Evolutionary conservation across 2,888 invertebrate species (phyloP).

Genomic region (Drosophila stalkeri): DNA sequence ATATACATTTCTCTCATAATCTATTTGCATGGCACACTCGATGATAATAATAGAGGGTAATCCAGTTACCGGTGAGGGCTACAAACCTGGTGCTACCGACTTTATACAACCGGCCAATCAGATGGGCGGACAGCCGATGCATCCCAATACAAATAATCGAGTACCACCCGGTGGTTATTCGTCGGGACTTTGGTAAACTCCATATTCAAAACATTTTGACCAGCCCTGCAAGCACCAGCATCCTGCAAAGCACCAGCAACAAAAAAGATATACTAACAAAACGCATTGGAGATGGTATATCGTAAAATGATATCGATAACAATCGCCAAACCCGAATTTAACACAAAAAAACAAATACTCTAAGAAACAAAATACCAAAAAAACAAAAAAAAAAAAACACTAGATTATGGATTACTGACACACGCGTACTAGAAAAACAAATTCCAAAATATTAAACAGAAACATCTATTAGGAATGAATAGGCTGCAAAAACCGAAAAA

Average conservation of each 20-base stretch:
- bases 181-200: conserved; percentile 22
- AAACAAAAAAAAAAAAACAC: no score
- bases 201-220: not conserved
- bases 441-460: no score
- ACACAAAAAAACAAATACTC: no score
- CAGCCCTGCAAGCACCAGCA: not conserved
- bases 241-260: not conserved
- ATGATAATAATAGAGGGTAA: conserved; percentile 2
- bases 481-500: no score
- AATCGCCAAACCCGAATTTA: no score
- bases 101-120: conserved; percentile 3
- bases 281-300: no score
- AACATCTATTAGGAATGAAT: no score
- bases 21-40: not conserved
- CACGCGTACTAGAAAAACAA: no score
- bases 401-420: no score
- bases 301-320: no score
- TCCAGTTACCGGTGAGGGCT: conserved; percentile 26
- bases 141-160: not conserved
- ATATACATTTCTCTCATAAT: not conserved
- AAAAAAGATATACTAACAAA: not conserved
- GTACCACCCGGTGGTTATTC: conserved; percentile 24
- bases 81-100: conserved; percentile 15
- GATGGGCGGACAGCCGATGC: conserved; percentile 2
- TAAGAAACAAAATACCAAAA: no score